Conservation (phyloP, 2,113 vertebrate species). For the Nerophis ophidion region DNA sequence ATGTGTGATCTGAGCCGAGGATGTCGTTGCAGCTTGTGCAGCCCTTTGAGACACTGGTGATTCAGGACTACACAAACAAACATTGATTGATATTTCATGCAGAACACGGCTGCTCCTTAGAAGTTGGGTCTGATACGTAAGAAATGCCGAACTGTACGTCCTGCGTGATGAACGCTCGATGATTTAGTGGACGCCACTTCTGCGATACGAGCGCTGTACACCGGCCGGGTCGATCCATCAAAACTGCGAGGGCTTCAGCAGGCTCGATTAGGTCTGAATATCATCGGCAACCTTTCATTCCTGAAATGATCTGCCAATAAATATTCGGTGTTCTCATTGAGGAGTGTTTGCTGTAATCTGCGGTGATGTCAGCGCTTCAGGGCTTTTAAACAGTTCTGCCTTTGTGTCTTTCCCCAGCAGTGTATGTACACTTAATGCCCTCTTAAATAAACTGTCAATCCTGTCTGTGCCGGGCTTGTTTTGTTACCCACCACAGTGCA, state of each 20-base stretch:
- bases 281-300: slow-evolving; percentile 10
- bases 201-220: slow-evolving; percentile 15
- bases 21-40: too few relatives aligned
- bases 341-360: slow-evolving; percentile 21
- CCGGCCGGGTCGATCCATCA: slow-evolving; percentile 52
- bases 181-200: slow-evolving; percentile 3
- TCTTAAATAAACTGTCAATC: slow-evolving; percentile 79
- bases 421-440: slow-evolving; percentile 75
- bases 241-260: slow-evolving; percentile 10
- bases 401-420: slow-evolving; percentile 54
- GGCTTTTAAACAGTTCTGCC: slow-evolving; percentile 35
- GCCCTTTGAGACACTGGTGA: too few relatives aligned
- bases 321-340: slow-evolving; percentile 17
- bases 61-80: too few relatives aligned
- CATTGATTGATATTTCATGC: too few relatives aligned
- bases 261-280: slow-evolving; percentile 27
- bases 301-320: slow-evolving; percentile 13
- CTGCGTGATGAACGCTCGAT: slow-evolving; percentile 10
- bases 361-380: slow-evolving; percentile 24
- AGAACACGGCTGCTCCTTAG: neutral
- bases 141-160: neutral
- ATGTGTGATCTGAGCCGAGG: too few relatives aligned
- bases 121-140: neutral
- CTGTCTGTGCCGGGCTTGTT: slow-evolving; percentile 40
- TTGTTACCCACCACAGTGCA: slow-evolving; percentile 38